Evolutionary conservation across 2,797 vertebrate genomes (phyloP), one percentile per base, ranked within the genome.

Genomic region (Lemur catta): DNA sequence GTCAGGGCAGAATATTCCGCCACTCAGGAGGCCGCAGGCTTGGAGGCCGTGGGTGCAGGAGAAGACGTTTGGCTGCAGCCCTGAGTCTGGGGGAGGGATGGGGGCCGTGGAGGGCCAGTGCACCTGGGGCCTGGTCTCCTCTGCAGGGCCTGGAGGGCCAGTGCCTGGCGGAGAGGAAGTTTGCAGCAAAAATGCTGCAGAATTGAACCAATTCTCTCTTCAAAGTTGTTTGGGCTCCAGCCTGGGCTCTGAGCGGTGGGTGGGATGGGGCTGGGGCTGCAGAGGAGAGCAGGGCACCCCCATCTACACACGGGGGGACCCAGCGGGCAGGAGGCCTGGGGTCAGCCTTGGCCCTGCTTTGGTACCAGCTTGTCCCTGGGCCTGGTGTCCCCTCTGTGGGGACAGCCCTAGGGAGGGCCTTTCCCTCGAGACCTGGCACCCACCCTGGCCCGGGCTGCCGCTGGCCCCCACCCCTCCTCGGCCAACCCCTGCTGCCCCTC

Each of bases 81-180:
- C 4, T 0, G 0, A 2, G 72, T 67, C 94, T 50, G 28, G 52
- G 0, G 0, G 1, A 1, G 2, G 76, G 65, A 4, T 0, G 13
- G 20, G 30, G 8, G 22, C 33, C 2, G 0, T 0, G 61, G 48
- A 75, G 63, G 22, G 59, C 0, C 8, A 84, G n/a, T 22, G 2
- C 33, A 6, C 0, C 17, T 33, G 43, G n/a, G 30, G 30, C 50
- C 67, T 1, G 9, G 7, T n/a, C 17, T 78, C 48, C 72, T 74
- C 4, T 0, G 57, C 88, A 65, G 22, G 67, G 80, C 94, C 95
- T 35, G n/a, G 85, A 93, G 24, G 50, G 76, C 22, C 10, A 3
- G 86, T 1, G 63, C 14, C n/a, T 59, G 46, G 22, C 30, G 5
- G 35, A 52, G 79, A 43, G 74, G 46, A 57, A 15, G 24, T 48